Base-by-base conservation (phyloP, 2,888 invertebrate genomes). In the Drosophila eohydei region DNA sequence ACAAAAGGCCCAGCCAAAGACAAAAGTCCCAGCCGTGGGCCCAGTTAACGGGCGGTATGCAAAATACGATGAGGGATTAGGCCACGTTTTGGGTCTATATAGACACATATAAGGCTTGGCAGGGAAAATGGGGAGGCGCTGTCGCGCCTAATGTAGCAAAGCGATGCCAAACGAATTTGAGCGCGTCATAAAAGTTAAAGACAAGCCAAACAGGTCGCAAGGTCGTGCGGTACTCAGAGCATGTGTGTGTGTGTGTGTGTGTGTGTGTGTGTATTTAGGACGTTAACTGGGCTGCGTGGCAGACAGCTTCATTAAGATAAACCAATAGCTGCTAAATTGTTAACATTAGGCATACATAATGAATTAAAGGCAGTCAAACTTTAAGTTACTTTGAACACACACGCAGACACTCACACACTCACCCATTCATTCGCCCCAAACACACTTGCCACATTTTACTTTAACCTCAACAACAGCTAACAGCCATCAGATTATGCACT, bases 291-390 rank as follows among this genome's bases (percentile, higher is more conserved):
- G 32, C 55, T 48, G 38, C 4, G 32, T 40, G 26, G 63, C 63
- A 88, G 85, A 88, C 88, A 75, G 90, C 89, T 86, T 86, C 89
- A 86, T 86, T 86, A 85, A 88, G 86, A 86, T 89, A 89, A 86
- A 86, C 86, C 90, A 86, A 86, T 86, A 83, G 88, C 88, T 81
- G 89, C 88, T 89, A 86, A 86, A 89, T 86, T 86, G 86, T 86
- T 86, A 89, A 81, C 86, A 86, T 89, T 86, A 81, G 65, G 86
- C 89, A 86, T 88, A 75, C 85, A 89, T 89, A 89, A 86, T 85
- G 83, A 89, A 86, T 89, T 85, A 79, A 85, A 69, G 85, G 60
- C 78, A 68, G 51, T 71, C 57, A 73, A 81, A 84, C 87, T 80
- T 74, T 58, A 82, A 80, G 81, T 71, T 68, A 69, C 66, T 55